Evolutionary conservation across 1,140 invertebrate genomes (phyloP).

Genomic region (Brachionus asplanchnoidis): DNA sequence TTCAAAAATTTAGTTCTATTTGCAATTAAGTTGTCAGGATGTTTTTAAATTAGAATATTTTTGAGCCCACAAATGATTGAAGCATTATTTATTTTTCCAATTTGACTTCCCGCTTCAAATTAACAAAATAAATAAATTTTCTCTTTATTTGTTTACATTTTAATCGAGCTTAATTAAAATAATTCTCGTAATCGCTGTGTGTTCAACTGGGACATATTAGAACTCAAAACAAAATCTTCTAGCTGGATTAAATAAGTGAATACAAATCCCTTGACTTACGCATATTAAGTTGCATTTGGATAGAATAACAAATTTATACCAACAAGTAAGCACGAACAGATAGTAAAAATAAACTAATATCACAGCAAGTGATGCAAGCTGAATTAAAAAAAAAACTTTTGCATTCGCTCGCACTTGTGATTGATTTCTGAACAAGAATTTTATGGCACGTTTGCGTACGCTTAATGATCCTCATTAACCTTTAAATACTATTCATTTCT

Average conservation of each 20-base stretch:
- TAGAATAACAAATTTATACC: not conserved
- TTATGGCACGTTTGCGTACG: not conserved
- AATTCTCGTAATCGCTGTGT: not conserved
- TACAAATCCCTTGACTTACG: not conserved
- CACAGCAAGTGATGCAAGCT: slow-evolving; percentile 13
- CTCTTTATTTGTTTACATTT: not conserved
- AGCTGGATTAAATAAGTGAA: not conserved
- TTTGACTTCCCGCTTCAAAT: not conserved
- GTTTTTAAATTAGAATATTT: not conserved
- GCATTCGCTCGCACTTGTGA: not conserved
- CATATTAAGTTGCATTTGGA: slow-evolving; percentile 14
- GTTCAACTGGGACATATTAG: slow-evolving; percentile 15
- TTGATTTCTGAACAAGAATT: not conserved
- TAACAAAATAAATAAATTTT: not conserved
- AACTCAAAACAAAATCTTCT: not conserved
- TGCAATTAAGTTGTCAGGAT: not conserved
- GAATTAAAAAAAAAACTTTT: not conserved
- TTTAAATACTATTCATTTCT: not conserved
- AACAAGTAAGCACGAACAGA: not conserved
- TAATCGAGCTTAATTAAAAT: slow-evolving; percentile 23
- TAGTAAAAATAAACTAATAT: slow-evolving; percentile 21
- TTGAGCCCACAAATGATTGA: not conserved
- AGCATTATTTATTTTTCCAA: not conserved
- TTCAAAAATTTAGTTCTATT: not conserved
- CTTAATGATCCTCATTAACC: not conserved